Percentiles rank a stretch among this genome's conserved stretches.
Evolutionary conservation across 2,797 vertebrate species (phyloP).

Genomic region (Crocodylus rhombifer): DNA sequence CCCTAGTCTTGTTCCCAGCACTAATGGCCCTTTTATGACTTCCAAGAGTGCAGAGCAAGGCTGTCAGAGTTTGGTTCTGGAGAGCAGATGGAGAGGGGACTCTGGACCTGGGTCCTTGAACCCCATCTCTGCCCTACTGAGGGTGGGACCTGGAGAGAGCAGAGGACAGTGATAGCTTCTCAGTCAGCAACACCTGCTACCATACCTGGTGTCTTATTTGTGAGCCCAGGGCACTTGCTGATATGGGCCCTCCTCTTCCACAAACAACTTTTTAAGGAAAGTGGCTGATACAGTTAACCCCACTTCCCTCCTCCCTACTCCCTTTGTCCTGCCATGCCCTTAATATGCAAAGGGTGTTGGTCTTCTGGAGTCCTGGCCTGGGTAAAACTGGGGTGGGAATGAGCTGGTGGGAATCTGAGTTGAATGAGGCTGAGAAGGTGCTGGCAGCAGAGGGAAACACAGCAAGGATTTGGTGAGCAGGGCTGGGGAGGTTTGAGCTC

Average conservation of each 20-base stretch:
- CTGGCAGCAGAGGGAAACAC: background rate
- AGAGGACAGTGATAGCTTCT: background rate
- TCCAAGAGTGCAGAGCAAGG: background rate
- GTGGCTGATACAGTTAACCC: no score
- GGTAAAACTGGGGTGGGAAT: background rate
- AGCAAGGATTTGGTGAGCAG: background rate
- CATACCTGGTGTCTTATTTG: background rate
- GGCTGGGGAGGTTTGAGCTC: no score
- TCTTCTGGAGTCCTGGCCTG: background rate
- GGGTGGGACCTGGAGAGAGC: background rate
- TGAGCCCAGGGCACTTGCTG: background rate
- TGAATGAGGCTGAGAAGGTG: background rate
- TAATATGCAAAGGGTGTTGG: background rate
- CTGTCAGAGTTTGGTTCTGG: accelerated
- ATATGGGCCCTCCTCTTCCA: background rate
- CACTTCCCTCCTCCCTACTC: background rate
- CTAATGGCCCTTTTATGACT: background rate
- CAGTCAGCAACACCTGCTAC: background rate
- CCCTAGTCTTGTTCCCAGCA: background rate
- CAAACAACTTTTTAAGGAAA: background rate
- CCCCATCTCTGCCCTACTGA: background rate
- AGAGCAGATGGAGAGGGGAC: background rate
- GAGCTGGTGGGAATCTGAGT: no score
- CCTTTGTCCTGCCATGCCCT: background rate
- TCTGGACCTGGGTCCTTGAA: background rate